Conservation (phyloP, 2,888 invertebrate genomes). For the Pyrocoelia pectoralis region DNA sequence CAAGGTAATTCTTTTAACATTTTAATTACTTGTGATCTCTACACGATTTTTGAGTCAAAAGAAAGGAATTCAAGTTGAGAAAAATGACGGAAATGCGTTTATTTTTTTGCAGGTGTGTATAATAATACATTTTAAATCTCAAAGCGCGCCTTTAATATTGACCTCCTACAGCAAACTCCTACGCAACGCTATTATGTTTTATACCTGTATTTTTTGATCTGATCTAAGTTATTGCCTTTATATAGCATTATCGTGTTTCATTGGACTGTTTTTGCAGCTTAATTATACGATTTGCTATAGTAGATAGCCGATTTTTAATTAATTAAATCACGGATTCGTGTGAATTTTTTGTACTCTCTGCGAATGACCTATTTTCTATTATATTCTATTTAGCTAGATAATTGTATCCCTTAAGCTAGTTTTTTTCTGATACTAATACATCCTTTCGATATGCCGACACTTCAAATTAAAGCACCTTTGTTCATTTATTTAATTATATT, state of each 20-base stretch:
- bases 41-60: not conserved
- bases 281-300: slow-evolving; percentile 21
- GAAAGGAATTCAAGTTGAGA: not conserved
- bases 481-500: not conserved
- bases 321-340: not conserved
- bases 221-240: slow-evolving; percentile 27
- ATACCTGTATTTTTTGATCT: slow-evolving; percentile 20
- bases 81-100: not conserved
- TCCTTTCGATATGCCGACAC: not conserved
- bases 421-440: not conserved
- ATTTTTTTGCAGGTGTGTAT: not conserved
- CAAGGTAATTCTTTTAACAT: not conserved
- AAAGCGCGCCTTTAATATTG: slow-evolving; percentile 27
- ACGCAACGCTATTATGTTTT: slow-evolving; percentile 22
- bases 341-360: not conserved
- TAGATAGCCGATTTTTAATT: not conserved
- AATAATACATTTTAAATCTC: slow-evolving; percentile 13
- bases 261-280: slow-evolving; percentile 25
- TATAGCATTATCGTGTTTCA: slow-evolving; percentile 21
- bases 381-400: not conserved
- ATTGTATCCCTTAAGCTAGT: not conserved
- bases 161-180: slow-evolving; percentile 24
- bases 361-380: not conserved
- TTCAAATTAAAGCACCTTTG: not conserved
- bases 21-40: not conserved